Evolutionary conservation across 64 coral and sea anemone species (phyloP).

Genomic region (Anthopleura sola): DNA sequence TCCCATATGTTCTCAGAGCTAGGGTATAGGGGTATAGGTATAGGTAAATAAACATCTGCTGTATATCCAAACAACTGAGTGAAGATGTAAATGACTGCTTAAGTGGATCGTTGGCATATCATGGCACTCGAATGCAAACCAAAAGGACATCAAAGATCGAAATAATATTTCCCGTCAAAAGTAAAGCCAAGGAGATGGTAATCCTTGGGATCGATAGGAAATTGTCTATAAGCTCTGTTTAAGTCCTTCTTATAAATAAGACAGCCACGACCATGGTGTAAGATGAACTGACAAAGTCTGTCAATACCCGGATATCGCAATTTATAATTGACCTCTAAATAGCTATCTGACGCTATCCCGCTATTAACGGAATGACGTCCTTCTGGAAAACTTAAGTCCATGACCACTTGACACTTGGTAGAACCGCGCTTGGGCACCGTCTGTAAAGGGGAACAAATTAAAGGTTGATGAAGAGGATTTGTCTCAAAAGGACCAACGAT

Average conservation of each 20-base stretch:
- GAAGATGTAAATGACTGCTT: background rate
- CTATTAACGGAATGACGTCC: no score
- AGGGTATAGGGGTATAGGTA: slow-evolving; percentile 15
- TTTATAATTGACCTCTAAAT: no score
- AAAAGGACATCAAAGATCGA: background rate
- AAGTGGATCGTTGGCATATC: slow-evolving; percentile 14
- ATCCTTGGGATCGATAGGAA: slow-evolving; percentile 30
- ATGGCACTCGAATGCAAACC: slow-evolving; percentile 3
- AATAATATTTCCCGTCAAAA: background rate
- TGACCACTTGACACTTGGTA: slow-evolving; percentile 3
- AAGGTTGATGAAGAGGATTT: background rate
- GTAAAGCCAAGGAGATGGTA: background rate
- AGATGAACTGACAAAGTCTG: slow-evolving; percentile 9
- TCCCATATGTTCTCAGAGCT: slow-evolving; percentile 29
- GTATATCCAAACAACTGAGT: no score
- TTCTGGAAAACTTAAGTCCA: slow-evolving; percentile 33
- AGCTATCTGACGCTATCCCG: no score
- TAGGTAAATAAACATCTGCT: no score
- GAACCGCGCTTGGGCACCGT: slow-evolving; percentile 24
- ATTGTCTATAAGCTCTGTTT: background rate
- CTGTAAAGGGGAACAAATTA: slow-evolving; percentile 32
- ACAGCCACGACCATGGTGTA: background rate
- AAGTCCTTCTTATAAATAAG: slow-evolving; percentile 1
- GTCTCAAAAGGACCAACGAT: slow-evolving; percentile 12
- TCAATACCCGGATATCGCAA: slow-evolving; percentile 8